Base-by-base conservation (phyloP, 2,888 invertebrate genomes). In the Hemaris fuciformis region DNA sequence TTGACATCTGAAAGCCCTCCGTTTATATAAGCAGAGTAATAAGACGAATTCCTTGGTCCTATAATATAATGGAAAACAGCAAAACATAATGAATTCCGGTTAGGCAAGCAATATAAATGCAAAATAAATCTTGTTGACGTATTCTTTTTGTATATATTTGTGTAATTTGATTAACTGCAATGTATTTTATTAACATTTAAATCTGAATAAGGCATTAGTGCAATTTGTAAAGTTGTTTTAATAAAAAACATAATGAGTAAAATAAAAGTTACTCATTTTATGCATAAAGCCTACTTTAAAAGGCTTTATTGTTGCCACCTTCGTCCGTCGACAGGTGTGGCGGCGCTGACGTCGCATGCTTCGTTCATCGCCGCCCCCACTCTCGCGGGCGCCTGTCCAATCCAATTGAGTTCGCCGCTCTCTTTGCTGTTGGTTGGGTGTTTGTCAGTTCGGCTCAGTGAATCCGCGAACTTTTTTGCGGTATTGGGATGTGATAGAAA, bases 381-480 rank as follows among this genome's bases (percentile, higher is more conserved):
- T 72, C 69, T 71, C 66, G 62, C 76, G 79, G 84, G 27, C 45
- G 45, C 22, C 31, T 31, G 53, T 53, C 53, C 83, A 86, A 86
- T 53, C 53, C 83, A 86, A 86, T 84, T 72, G 64, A 80, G 82
- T 81, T 81, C 82, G 81, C 84, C 83, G 86, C 74, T 84, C 77
- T 73, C 75, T 73, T 74, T 62, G 75, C 74, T 72, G 71, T 38
- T 63, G 75, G 70, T 66, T 62, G 66, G 67, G 64, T 70, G 66
- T 69, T 70, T 66, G 64, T 63, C 64, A 42, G 62, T 65, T 60
- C 48, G 66, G 57, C 63, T 60, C 62, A 18, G 53, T 63, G 68
- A 78, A 70, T 78, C 78, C 88, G 91, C 87, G 87, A 88, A 88
- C 85, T 88, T 87, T 83, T 78, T 76, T 70, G 73, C 76, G 78